A percentile compares a stretch with the other conserved stretches of the same genome.
These are phyloP conservation scores for Phyllostomus hastatus DNA, from an alignment of 2,113 vertebrate genomes.

Conservation along the genomic window DNA sequence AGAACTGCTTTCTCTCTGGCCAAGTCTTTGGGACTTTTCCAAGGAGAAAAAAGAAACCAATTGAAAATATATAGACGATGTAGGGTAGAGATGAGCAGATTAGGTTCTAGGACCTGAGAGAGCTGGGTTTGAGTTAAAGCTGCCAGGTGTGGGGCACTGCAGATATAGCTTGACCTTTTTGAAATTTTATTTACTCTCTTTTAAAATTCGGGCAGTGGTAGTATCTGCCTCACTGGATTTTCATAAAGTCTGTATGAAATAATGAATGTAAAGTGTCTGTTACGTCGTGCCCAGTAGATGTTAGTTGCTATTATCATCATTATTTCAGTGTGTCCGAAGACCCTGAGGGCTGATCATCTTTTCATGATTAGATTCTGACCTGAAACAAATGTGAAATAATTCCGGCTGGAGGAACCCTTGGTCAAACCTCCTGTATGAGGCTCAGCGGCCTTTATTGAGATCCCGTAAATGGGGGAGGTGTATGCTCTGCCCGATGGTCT, in stretches of 20 bases:
- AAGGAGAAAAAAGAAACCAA: neutral
- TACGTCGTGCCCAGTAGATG: neutral
- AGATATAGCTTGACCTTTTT: neutral
- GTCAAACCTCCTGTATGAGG: neutral
- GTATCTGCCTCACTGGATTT: neutral
- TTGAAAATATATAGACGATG: neutral
- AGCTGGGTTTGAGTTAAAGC: neutral
- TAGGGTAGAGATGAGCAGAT: neutral
- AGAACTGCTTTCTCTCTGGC: neutral
- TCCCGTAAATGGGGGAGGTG: neutral
- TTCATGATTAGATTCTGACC: constrained; percentile 2
- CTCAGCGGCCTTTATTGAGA: neutral
- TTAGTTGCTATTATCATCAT: neutral
- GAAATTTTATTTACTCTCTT: neutral
- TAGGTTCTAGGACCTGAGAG: neutral
- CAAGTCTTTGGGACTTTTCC: neutral
- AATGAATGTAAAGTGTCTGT: neutral
- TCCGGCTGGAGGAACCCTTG: neutral
- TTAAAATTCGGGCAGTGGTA: neutral
- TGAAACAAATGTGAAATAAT: neutral
- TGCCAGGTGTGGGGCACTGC: neutral
- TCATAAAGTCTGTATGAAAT: neutral
- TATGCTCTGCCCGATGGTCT: neutral
- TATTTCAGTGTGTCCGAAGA: neutral
- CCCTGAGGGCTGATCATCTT: neutral